Percentiles rank a stretch among this genome's conserved stretches.
Conservation (phyloP, 2,113 vertebrate species). For the Bucco capensis region DNA sequence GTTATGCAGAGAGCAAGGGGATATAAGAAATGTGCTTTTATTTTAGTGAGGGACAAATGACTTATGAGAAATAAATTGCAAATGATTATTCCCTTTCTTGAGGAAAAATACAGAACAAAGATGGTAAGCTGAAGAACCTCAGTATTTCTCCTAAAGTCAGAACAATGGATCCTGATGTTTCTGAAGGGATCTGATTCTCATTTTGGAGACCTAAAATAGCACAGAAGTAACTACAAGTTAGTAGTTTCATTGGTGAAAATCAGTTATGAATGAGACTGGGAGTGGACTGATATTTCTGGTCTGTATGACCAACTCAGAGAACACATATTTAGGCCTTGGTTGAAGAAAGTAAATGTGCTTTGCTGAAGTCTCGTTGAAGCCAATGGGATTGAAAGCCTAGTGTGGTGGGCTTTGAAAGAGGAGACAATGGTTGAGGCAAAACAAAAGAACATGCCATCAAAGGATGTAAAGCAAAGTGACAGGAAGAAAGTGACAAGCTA, state of each 20-base stretch:
- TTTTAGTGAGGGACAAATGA: neutral
- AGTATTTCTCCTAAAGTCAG: neutral
- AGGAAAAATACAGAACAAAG: neutral
- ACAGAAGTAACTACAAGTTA: neutral
- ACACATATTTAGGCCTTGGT: neutral
- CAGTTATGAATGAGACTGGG: neutral
- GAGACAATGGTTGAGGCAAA: constrained; percentile 50
- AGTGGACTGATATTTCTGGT: neutral
- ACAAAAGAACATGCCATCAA: constrained; percentile 55
- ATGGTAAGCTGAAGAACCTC: neutral
- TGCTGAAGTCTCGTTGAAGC: constrained; percentile 9
- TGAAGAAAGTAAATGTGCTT: neutral
- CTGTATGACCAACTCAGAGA: neutral
- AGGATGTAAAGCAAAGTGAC: constrained; percentile 56
- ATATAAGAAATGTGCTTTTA: neutral
- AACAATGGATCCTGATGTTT: neutral
- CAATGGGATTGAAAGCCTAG: constrained; percentile 22
- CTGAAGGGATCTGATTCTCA: neutral
- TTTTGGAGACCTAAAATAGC: neutral
- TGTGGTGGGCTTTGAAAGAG: constrained; percentile 24
- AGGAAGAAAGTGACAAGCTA: constrained; percentile 57
- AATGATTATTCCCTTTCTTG: neutral
- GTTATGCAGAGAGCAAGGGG: neutral
- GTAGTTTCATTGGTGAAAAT: neutral
- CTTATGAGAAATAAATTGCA: neutral